A percentile compares a stretch with the other conserved stretches of the same genome.
Evolutionary conservation across 2,797 vertebrate genomes (phyloP).

Genomic region (Poeciliopsis turneri): DNA sequence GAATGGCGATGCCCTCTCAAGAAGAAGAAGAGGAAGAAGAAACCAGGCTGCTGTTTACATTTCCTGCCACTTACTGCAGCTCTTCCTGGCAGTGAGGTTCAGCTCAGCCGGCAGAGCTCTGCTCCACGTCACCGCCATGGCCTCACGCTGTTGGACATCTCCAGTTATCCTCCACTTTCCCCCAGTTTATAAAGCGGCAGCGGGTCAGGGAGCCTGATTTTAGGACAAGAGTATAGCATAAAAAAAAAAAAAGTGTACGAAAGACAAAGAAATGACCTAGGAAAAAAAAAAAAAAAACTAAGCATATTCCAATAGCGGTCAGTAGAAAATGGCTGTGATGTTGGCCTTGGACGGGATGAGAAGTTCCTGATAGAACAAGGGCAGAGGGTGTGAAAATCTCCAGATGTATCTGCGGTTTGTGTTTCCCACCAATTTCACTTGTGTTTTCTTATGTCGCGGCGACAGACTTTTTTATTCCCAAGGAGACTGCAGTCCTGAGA

Average conservation of each 20-base stretch:
- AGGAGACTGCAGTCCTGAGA: slow-evolving; percentile 37
- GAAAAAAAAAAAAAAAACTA: background rate
- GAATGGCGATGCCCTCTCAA: background rate
- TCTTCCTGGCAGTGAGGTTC: slow-evolving; percentile 59
- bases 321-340: slow-evolving; percentile 32
- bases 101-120: slow-evolving; percentile 50
- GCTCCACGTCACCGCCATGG: slow-evolving; percentile 59
- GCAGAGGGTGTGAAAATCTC: slow-evolving; percentile 61
- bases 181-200: slow-evolving; percentile 20
- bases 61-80: slow-evolving; percentile 66
- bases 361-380: slow-evolving; percentile 46
- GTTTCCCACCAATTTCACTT: slow-evolving; percentile 42
- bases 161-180: slow-evolving; percentile 52
- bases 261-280: background rate
- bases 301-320: background rate
- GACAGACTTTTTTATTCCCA: slow-evolving; percentile 34
- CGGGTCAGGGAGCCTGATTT: slow-evolving; percentile 29
- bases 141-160: slow-evolving; percentile 46
- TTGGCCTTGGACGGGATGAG: slow-evolving; percentile 55
- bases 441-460: slow-evolving; percentile 51
- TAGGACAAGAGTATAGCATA: slow-evolving; percentile 16
- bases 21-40: background rate
- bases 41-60: slow-evolving; percentile 46
- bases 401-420: slow-evolving; percentile 70
- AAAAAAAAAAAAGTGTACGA: slow-evolving; percentile 7